These are phyloP conservation scores for Cettia cetti DNA, from an alignment of 2,113 vertebrate species.

Conservation along the genomic window DNA sequence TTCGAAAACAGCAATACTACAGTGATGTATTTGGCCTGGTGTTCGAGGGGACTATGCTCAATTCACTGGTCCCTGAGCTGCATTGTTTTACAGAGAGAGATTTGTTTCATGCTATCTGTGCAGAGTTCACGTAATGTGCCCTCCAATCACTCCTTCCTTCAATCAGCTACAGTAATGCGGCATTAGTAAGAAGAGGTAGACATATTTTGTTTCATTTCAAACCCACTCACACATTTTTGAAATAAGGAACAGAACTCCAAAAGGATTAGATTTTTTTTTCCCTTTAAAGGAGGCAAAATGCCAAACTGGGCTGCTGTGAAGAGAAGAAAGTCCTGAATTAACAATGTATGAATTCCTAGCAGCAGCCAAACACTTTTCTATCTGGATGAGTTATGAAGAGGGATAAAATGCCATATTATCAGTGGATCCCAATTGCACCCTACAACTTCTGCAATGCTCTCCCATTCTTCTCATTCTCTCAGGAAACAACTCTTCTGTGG, in stretches of 20 bases:
- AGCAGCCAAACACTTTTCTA: not conserved
- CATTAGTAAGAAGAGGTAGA: conserved; percentile 17
- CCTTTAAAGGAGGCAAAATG: conserved; percentile 33
- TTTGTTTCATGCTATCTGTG: not conserved
- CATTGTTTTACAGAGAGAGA: not conserved
- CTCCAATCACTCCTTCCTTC: not conserved
- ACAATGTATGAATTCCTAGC: not conserved
- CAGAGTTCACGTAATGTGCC: not conserved
- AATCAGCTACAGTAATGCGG: not conserved
- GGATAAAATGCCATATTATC: not conserved
- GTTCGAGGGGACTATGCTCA: not conserved
- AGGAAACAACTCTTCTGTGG: not conserved
- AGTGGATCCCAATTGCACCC: not conserved
- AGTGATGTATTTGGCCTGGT: not conserved
- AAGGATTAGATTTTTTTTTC: conserved; percentile 47
- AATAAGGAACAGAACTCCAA: conserved; percentile 52
- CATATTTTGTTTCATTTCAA: conserved; percentile 55
- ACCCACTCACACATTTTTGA: conserved; percentile 27
- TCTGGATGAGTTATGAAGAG: not conserved
- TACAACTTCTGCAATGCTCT: not conserved
- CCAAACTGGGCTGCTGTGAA: conserved; percentile 26
- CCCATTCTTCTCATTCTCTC: not conserved
- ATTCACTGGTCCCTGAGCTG: not conserved
- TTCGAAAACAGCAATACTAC: not conserved
- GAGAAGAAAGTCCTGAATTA: conserved; percentile 38